These are phyloP conservation scores for Penaeus japonicus DNA, from an alignment of 1,140 invertebrate genomes.

Conservation along the genomic window DNA sequence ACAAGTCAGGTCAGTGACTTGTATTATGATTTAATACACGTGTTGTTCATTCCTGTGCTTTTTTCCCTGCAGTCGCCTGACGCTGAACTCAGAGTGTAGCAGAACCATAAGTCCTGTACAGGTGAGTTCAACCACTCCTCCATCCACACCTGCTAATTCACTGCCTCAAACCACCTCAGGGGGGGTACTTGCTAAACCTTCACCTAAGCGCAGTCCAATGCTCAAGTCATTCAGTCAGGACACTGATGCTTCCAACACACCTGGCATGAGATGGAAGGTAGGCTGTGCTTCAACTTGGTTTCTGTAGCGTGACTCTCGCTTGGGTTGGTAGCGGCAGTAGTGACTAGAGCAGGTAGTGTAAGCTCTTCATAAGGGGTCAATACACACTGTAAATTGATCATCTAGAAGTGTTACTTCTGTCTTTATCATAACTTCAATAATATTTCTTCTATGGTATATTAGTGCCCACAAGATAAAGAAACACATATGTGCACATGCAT, in stretches of 20 bases:
- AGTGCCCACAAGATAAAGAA: too few relatives aligned
- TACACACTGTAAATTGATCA: too few relatives aligned
- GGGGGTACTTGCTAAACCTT: neutral
- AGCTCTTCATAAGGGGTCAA: too few relatives aligned
- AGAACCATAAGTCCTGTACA: conserved; percentile 17
- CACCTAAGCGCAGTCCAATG: conserved; percentile 44
- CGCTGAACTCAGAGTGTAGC: conserved; percentile 26
- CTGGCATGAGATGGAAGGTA: conserved; percentile 23
- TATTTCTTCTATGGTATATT: too few relatives aligned
- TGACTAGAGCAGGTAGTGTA: too few relatives aligned
- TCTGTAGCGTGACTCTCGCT: too few relatives aligned
- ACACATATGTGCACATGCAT: too few relatives aligned
- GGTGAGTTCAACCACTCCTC: conserved; percentile 31
- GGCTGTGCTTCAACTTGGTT: too few relatives aligned
- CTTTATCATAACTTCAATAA: too few relatives aligned
- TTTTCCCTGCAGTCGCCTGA: conserved; percentile 19
- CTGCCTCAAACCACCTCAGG: neutral
- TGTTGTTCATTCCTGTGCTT: neutral
- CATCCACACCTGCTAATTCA: neutral
- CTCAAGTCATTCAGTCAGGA: conserved; percentile 47
- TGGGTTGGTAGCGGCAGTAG: too few relatives aligned
- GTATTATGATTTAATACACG: neutral
- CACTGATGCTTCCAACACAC: neutral
- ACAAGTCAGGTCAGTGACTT: neutral
- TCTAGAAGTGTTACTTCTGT: too few relatives aligned